phyloP scores from a whole-genome alignment of 2,113 vertebrate genomes.

The Xenopus borealis region DNA sequence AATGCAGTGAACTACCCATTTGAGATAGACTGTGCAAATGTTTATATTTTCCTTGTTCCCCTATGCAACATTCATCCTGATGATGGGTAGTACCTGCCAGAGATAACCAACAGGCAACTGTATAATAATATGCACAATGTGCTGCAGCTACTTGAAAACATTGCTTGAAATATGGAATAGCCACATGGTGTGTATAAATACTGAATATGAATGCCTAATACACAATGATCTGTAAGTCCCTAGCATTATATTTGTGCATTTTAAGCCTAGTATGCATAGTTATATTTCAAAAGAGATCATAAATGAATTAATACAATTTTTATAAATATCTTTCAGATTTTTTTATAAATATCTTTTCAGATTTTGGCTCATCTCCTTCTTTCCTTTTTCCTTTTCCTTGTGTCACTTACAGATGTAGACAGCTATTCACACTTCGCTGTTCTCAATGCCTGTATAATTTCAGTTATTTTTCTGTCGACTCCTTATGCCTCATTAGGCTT shows the following conservation, averaged over 20 bases:
- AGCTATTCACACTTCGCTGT: slow-evolving; percentile 66
- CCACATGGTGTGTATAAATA: too few relatives aligned
- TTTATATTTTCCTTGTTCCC: too few relatives aligned
- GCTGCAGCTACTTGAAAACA: neutral
- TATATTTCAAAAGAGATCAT: neutral
- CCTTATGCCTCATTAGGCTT: slow-evolving; percentile 68
- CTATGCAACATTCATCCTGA: neutral
- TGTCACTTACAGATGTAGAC: slow-evolving; percentile 57
- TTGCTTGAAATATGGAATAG: neutral
- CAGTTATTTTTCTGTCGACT: slow-evolving; percentile 66
- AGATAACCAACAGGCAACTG: neutral
- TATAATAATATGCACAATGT: neutral
- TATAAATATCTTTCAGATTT: neutral
- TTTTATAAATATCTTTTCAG: too few relatives aligned
- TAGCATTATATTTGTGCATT: neutral
- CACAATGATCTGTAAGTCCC: neutral
- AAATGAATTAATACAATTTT: neutral
- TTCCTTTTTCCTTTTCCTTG: slow-evolving; percentile 50
- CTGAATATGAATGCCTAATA: too few relatives aligned
- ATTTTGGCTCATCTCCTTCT: slow-evolving; percentile 44
- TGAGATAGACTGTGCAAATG: too few relatives aligned
- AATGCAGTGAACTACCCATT: too few relatives aligned
- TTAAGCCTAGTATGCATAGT: neutral
- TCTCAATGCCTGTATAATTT: slow-evolving; percentile 62
- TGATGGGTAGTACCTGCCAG: neutral